A percentile compares a stretch with the other conserved stretches of the same genome.
These are phyloP conservation scores for Cydia splendana DNA, from an alignment of 1,140 invertebrate genomes.

Conservation along the genomic window DNA sequence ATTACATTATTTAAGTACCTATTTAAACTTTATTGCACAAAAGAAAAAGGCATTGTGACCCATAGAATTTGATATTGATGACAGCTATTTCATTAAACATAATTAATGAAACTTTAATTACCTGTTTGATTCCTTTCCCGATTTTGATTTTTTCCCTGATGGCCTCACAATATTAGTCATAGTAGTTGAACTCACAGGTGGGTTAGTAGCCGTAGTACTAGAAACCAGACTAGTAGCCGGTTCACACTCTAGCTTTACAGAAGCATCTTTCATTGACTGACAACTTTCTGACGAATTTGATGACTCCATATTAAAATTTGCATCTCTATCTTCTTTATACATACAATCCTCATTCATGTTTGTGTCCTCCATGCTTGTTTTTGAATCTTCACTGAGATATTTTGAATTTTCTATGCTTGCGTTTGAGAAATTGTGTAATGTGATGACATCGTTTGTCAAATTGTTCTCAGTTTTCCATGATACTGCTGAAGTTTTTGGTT, in stretches of 20 bases:
- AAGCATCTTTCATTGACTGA: slow-evolving; percentile 70
- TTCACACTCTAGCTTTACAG: slow-evolving; percentile 65
- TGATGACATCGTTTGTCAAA: slow-evolving; percentile 64
- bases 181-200: slow-evolving; percentile 59
- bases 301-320: slow-evolving; percentile 75
- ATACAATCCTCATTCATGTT: slow-evolving; percentile 73
- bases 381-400: slow-evolving; percentile 73
- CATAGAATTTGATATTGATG: no score
- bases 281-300: slow-evolving; percentile 76
- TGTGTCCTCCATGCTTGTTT: slow-evolving; percentile 72
- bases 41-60: no score
- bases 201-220: slow-evolving; percentile 56
- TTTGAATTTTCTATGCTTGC: slow-evolving; percentile 64
- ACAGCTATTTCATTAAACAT: neutral
- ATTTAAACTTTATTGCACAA: no score
- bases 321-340: slow-evolving; percentile 72
- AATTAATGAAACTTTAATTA: slow-evolving; percentile 37
- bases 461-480: slow-evolving; percentile 71
- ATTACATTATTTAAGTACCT: no score
- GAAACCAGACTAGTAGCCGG: slow-evolving; percentile 57
- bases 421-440: slow-evolving; percentile 64
- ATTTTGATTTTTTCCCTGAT: slow-evolving; percentile 64
- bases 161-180: slow-evolving; percentile 55
- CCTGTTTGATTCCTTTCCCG: slow-evolving; percentile 71
- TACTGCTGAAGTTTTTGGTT: slow-evolving; percentile 71